These are phyloP conservation scores for Taxidea taxus DNA, from an alignment of 2,113 vertebrate species.

Conservation along the genomic window DNA sequence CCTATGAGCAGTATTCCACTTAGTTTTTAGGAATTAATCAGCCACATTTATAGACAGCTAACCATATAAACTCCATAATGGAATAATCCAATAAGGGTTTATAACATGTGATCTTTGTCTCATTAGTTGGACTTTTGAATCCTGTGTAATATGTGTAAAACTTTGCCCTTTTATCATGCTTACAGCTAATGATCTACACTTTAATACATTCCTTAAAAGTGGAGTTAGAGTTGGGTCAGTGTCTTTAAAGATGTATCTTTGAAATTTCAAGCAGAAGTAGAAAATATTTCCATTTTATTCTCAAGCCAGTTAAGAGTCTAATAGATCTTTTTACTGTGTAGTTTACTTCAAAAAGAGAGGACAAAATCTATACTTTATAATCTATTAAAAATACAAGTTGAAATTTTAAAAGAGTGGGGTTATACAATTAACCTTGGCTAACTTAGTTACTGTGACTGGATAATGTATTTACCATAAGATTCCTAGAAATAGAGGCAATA, in stretches of 20 bases:
- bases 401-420: not conserved
- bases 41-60: not conserved
- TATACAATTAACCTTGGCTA: not conserved
- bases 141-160: not conserved
- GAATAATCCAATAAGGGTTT: not conserved
- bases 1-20: not conserved
- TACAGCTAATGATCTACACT: not conserved
- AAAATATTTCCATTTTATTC: slow-evolving; percentile 19
- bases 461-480: not conserved
- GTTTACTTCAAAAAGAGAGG: not conserved
- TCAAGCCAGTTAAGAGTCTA: not conserved
- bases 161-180: not conserved
- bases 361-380: not conserved
- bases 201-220: not conserved
- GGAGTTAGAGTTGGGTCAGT: not conserved
- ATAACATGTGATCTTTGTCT: not conserved
- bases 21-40: not conserved
- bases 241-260: not conserved
- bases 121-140: not conserved
- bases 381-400: not conserved
- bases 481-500: not conserved
- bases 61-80: not conserved
- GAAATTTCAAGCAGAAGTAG: not conserved
- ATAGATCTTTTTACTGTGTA: not conserved
- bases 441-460: not conserved